phyloP scores from a whole-genome alignment of 2,888 invertebrate species.

The Agrochola lychnidis region DNA sequence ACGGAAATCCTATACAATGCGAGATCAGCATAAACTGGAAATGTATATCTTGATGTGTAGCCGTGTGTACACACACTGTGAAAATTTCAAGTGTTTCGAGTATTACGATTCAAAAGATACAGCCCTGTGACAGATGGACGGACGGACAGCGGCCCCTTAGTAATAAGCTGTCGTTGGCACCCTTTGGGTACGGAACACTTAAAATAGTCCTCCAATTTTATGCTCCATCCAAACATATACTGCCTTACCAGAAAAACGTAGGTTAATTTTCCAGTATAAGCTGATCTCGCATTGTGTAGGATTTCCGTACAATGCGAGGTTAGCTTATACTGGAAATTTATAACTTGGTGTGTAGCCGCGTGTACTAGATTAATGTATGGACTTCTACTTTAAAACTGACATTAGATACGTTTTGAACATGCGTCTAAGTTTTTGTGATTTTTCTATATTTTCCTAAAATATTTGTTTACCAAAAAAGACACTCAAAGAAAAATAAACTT shows the following conservation, averaged over 20 bases:
- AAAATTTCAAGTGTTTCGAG: too few relatives aligned
- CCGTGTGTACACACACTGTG: too few relatives aligned
- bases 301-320: too few relatives aligned
- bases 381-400: background rate
- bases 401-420: background rate
- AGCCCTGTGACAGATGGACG: background rate
- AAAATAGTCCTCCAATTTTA: background rate
- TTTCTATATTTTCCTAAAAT: background rate
- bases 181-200: background rate
- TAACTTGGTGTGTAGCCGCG: too few relatives aligned
- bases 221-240: background rate
- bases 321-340: too few relatives aligned
- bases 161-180: background rate
- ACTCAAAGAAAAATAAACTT: background rate
- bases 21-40: too few relatives aligned
- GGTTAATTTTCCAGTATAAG: too few relatives aligned
- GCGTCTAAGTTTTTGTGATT: too few relatives aligned
- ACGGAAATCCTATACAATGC: too few relatives aligned
- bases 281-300: too few relatives aligned
- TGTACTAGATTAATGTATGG: background rate
- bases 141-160: background rate
- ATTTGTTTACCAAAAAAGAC: conserved; percentile 1
- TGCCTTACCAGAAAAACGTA: background rate
- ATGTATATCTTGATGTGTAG: too few relatives aligned
- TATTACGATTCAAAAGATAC: background rate